Conservation (phyloP, 2,888 invertebrate genomes). For the Callimorpha dominula region DNA sequence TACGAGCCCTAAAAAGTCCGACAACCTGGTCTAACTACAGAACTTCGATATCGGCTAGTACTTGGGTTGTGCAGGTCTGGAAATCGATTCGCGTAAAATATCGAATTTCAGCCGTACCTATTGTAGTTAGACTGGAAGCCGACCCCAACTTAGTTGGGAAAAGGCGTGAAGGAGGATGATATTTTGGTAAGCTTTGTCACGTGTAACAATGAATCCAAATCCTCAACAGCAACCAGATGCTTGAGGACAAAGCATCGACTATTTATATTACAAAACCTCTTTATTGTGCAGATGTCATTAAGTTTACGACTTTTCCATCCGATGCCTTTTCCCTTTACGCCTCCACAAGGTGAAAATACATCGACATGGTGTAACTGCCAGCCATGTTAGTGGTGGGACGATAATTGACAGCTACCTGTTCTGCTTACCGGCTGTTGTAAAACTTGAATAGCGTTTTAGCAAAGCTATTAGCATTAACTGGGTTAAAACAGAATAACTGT, state of each 20-base stretch:
- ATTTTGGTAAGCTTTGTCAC: too few relatives aligned
- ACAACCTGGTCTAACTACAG: too few relatives aligned
- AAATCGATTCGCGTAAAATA: too few relatives aligned
- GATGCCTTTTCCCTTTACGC: constrained; percentile 2
- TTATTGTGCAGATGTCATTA: neutral
- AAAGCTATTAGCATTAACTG: constrained; percentile 22
- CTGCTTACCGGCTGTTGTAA: constrained; percentile 24
- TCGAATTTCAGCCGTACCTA: too few relatives aligned
- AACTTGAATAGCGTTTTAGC: constrained; percentile 45
- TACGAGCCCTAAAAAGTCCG: too few relatives aligned
- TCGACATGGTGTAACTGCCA: constrained; percentile 28
- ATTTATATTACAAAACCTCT: neutral
- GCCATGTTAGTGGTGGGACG: constrained; percentile 29
- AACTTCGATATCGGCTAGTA: too few relatives aligned
- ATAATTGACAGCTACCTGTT: constrained; percentile 33
- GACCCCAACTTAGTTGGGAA: too few relatives aligned
- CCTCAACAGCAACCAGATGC: neutral
- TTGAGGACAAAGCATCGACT: neutral
- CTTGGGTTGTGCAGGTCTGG: too few relatives aligned
- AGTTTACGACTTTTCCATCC: constrained; percentile 11
- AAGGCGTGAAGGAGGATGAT: too few relatives aligned
- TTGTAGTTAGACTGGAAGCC: too few relatives aligned
- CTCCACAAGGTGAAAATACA: neutral
- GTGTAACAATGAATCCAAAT: neutral
- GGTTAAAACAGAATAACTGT: constrained; percentile 29